A percentile compares a stretch with the other conserved stretches of the same genome.
Evolutionary conservation across 2,113 vertebrate genomes (phyloP).

Genomic region (Fregata magnificens): DNA sequence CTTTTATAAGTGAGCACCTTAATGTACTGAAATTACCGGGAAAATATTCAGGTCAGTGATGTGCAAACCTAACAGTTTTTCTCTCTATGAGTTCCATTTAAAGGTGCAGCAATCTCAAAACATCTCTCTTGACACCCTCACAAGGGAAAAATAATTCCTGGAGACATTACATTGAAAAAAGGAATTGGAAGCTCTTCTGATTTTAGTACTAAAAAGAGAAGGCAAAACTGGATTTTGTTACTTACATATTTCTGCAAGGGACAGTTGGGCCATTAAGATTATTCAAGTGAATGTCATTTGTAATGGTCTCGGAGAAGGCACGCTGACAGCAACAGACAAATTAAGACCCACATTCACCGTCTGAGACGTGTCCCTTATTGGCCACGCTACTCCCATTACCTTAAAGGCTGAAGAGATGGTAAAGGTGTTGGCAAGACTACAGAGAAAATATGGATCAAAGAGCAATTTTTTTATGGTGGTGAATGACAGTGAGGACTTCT

Average conservation of each 20-base stretch:
- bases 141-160: not conserved
- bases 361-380: not conserved
- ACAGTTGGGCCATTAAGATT: not conserved
- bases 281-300: not conserved
- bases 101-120: constrained; percentile 24
- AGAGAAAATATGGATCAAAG: not conserved
- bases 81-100: constrained; percentile 15
- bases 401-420: not conserved
- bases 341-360: not conserved
- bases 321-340: not conserved
- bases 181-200: not conserved
- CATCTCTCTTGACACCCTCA: not conserved
- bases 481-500: not conserved
- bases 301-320: not conserved
- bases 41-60: constrained; percentile 34
- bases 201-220: constrained; percentile 1
- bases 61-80: not conserved
- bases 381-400: not conserved
- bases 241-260: not conserved
- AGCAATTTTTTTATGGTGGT: not conserved
- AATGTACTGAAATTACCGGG: constrained; percentile 2
- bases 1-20: constrained; percentile 18
- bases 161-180: constrained; percentile 2
- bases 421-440: not conserved
- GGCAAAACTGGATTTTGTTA: constrained; percentile 7